Conservation (phyloP, 2,113 vertebrate species). For the Condylura cristata region DNA sequence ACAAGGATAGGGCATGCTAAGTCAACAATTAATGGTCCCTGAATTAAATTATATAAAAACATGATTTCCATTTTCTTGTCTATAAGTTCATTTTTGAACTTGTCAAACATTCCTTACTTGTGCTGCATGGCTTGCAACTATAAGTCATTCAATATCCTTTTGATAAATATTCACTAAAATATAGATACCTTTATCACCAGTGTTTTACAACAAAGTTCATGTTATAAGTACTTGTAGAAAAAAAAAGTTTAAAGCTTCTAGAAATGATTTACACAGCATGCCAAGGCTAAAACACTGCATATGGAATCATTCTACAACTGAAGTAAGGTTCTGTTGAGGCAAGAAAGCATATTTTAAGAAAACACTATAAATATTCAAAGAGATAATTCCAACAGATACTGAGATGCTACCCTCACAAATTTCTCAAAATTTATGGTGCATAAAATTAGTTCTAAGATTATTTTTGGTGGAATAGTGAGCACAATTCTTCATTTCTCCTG, state of each 20-base stretch:
- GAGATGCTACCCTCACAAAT: neutral
- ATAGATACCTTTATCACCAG: neutral
- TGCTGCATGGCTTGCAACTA: neutral
- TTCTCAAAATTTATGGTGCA: neutral
- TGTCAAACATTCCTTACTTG: neutral
- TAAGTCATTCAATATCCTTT: neutral
- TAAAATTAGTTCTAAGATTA: neutral
- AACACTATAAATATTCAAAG: slow-evolving; percentile 32
- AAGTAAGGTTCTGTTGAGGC: neutral
- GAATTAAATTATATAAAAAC: neutral
- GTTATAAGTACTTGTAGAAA: neutral
- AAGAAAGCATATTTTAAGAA: neutral
- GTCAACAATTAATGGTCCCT: neutral
- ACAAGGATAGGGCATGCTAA: neutral
- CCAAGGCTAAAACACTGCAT: neutral
- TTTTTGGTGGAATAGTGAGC: neutral
- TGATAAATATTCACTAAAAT: neutral
- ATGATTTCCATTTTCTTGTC: neutral
- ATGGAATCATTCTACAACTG: neutral
- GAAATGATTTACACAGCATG: neutral
- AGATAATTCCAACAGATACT: neutral
- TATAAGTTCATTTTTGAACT: neutral
- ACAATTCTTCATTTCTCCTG: neutral
- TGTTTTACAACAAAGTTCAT: neutral
- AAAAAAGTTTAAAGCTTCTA: neutral